These are phyloP conservation scores for Eupithecia centaureata DNA, from an alignment of 2,888 invertebrate species.

Conservation along the genomic window DNA sequence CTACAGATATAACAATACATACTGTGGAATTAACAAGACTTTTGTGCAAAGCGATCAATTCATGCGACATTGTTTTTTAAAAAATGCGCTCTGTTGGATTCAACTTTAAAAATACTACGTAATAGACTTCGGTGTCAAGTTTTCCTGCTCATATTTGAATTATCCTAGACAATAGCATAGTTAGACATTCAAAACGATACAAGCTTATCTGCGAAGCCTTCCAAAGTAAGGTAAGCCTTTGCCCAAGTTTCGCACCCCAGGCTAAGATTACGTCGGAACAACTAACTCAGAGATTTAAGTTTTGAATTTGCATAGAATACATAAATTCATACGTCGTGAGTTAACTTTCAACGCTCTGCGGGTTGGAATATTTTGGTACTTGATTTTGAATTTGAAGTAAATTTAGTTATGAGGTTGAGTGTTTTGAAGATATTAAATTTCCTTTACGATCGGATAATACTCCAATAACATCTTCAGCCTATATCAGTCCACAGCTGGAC, in stretches of 20 bases:
- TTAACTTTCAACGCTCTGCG: conserved; percentile 31
- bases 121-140: neutral
- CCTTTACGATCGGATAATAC: too few species aligned
- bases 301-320: conserved; percentile 61
- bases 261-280: conserved; percentile 54
- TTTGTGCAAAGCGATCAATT: too few species aligned
- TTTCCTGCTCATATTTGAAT: neutral
- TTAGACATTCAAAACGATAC: conserved; percentile 17
- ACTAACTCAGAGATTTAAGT: conserved; percentile 60
- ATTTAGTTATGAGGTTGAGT: neutral
- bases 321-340: conserved; percentile 49
- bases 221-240: conserved; percentile 28
- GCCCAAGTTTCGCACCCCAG: conserved; percentile 33
- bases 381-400: conserved; percentile 5
- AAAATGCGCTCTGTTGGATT: neutral
- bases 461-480: too few species aligned
- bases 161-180: conserved; percentile 9
- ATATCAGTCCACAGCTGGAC: too few species aligned
- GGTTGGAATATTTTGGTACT: conserved; percentile 19
- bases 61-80: too few species aligned
- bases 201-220: conserved; percentile 18
- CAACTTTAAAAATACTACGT: neutral
- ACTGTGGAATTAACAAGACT: too few species aligned
- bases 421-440: neutral
- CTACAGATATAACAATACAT: too few species aligned